Percentiles rank a stretch among this genome's conserved stretches.
Conservation (phyloP, 2,888 invertebrate genomes). For the Eupithecia abbreviata region DNA sequence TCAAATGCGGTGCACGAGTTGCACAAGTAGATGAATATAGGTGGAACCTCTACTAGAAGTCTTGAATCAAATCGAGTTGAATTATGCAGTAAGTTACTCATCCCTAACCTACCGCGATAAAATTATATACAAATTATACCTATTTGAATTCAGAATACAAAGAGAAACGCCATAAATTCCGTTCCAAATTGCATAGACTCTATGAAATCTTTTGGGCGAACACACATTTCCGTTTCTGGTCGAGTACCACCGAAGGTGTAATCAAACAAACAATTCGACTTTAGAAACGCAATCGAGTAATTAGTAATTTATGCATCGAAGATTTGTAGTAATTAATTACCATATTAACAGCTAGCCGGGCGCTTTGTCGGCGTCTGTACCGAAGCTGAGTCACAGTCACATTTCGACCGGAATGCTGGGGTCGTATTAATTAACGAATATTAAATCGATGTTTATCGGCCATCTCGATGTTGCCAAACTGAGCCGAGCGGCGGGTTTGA, state of each 20-base stretch:
- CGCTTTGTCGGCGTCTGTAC: slow-evolving; percentile 78
- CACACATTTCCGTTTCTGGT: background rate
- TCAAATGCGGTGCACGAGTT: slow-evolving; percentile 54
- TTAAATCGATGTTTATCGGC: slow-evolving; percentile 82
- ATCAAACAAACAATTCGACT: slow-evolving; percentile 17
- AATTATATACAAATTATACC: background rate
- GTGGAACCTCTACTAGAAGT: slow-evolving; percentile 1
- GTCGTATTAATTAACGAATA: slow-evolving; percentile 83
- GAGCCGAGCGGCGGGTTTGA: slow-evolving; percentile 73
- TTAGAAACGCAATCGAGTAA: slow-evolving; percentile 54
- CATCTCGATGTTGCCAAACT: slow-evolving; percentile 82
- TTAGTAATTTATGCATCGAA: slow-evolving; percentile 73
- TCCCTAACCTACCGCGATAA: background rate
- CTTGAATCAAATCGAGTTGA: slow-evolving; percentile 1
- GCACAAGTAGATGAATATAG: slow-evolving; percentile 12
- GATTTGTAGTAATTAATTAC: slow-evolving; percentile 82
- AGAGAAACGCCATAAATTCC: background rate
- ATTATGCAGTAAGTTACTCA: background rate
- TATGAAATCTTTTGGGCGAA: background rate
- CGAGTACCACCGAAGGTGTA: slow-evolving; percentile 6
- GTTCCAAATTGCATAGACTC: background rate
- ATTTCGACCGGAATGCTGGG: slow-evolving; percentile 77
- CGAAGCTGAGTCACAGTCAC: slow-evolving; percentile 74
- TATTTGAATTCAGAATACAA: background rate
- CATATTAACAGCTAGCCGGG: slow-evolving; percentile 78